These are phyloP conservation scores for Struthidea cinerea DNA, from an alignment of 2,113 vertebrate species.

Conservation along the genomic window DNA sequence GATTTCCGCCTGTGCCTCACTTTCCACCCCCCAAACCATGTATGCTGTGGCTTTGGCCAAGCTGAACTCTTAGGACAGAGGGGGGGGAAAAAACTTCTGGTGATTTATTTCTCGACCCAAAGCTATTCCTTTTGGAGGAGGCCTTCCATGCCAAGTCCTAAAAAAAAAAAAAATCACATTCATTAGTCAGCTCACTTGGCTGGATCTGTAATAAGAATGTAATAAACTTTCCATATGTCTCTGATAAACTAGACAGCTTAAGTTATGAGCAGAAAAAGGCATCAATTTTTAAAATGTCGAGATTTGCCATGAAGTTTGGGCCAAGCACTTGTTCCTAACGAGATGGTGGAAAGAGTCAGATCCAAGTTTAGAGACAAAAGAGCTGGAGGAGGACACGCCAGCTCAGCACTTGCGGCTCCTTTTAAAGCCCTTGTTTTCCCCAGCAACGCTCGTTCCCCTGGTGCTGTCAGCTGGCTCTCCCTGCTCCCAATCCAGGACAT, in stretches of 20 bases:
- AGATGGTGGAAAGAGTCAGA: not conserved
- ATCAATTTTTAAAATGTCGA: constrained; percentile 23
- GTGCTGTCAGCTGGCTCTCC: not conserved
- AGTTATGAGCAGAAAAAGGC: constrained; percentile 46
- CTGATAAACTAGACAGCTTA: constrained; percentile 48
- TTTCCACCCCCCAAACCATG: not conserved
- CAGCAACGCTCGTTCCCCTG: rapidly evolving
- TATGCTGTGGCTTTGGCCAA: not conserved
- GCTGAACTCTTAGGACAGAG: not conserved
- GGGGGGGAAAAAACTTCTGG: not conserved
- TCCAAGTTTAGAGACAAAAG: constrained; percentile 1
- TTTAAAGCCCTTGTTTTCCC: not conserved
- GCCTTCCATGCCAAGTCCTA: not conserved
- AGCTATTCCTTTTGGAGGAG: not conserved
- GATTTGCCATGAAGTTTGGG: not conserved
- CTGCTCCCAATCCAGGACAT: not conserved
- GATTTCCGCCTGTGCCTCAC: rapidly evolving
- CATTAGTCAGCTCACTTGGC: constrained; percentile 51
- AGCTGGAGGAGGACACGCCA: not conserved
- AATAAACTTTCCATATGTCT: constrained; percentile 61
- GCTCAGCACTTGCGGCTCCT: not conserved
- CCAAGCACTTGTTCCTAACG: constrained; percentile 42
- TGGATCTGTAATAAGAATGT: constrained; percentile 18
- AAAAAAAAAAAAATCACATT: not conserved
- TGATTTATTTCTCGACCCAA: not conserved